phyloP scores from a whole-genome alignment of 2,888 invertebrate species.

The Enchytraeus crypticus region DNA sequence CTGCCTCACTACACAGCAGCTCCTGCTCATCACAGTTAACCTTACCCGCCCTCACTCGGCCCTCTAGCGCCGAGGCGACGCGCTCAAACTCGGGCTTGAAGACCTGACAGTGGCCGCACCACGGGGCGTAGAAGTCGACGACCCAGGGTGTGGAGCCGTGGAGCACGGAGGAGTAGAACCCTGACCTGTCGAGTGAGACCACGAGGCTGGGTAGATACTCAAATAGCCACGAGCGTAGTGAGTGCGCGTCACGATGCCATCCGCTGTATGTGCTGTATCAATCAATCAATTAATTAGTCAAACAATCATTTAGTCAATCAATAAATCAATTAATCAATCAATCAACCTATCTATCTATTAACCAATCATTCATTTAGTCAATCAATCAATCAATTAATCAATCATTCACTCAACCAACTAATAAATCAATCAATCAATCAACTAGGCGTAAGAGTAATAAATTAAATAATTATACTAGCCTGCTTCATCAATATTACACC shows the following conservation, averaged over 20 bases:
- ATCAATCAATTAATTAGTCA: too few relatives aligned
- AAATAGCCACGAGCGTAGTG: constrained; percentile 59
- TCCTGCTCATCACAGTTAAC: constrained; percentile 59
- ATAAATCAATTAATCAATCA: too few relatives aligned
- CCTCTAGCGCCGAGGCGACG: constrained; percentile 52
- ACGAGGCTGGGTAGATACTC: constrained; percentile 58
- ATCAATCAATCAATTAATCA: too few relatives aligned
- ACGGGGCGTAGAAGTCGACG: constrained; percentile 47
- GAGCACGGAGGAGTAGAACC: constrained; percentile 32
- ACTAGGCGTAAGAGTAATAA: too few relatives aligned
- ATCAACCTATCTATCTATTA: too few relatives aligned
- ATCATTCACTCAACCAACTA: too few relatives aligned
- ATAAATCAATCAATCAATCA: too few relatives aligned
- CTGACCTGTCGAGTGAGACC: constrained; percentile 31
- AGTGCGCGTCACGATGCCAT: constrained; percentile 57
- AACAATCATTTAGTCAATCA: too few relatives aligned
- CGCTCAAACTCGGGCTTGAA: constrained; percentile 63
- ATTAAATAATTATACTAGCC: too few relatives aligned
- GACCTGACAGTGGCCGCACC: constrained; percentile 56
- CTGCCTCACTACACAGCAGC: constrained; percentile 53
- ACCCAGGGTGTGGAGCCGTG: constrained; percentile 53
- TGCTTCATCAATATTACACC: too few relatives aligned
- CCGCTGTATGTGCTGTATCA: constrained; percentile 53
- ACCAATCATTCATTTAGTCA: too few relatives aligned
- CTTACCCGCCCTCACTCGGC: constrained; percentile 56